Base-by-base conservation (phyloP, 2,113 vertebrate species). In the Oreochromis aureus region DNA sequence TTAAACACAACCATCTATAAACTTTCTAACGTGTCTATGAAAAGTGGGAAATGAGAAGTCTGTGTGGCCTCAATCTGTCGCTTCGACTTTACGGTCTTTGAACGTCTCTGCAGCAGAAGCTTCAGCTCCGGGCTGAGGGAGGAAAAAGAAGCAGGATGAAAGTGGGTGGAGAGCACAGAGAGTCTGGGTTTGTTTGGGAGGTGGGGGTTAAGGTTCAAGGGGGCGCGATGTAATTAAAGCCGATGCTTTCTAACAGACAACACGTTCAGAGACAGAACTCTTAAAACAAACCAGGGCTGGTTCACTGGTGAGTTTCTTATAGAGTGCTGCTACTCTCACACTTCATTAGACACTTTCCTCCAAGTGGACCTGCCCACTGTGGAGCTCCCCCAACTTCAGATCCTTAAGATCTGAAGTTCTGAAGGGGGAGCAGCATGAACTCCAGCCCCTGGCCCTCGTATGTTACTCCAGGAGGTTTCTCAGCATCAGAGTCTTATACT, bases 21-120 rank as follows among this genome's bases (percentile, higher is more conserved):
- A 93, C 48, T 84, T 46, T 85, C 66, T 48, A 91, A 87, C 83
- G 22, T 84, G 91, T 92, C 85, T 80, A 81, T 90, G 84, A 92
- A 94, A 92, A 82, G 24, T 71, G 89, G 89, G 91, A 94, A 92
- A 94, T 94, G 83, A 95, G 87, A 93, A 58, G 27, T 58, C 80
- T 63, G 54, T 24, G 76, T 36, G 39, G 66, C 76, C 59, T 55
- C 78, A 81, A 86, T 63, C 22, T 71, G 76, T 69, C 22, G 46
- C 41, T 51, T 59, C 10, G 1, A 82, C 54, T 82, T 76, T 82
- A 63, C 1, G 9, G 54, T 53, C 85, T 73, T 32, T 83, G 69
- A 83, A 78, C 19, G 71, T 76, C 16, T 76, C 44, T 76, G 44
- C 71, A 78, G 46, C 73, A 78, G 18, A 48, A 53, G 27, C 46